Evolutionary conservation across 2,113 vertebrate species (phyloP).

Genomic region (Xyrauchen texanus): DNA sequence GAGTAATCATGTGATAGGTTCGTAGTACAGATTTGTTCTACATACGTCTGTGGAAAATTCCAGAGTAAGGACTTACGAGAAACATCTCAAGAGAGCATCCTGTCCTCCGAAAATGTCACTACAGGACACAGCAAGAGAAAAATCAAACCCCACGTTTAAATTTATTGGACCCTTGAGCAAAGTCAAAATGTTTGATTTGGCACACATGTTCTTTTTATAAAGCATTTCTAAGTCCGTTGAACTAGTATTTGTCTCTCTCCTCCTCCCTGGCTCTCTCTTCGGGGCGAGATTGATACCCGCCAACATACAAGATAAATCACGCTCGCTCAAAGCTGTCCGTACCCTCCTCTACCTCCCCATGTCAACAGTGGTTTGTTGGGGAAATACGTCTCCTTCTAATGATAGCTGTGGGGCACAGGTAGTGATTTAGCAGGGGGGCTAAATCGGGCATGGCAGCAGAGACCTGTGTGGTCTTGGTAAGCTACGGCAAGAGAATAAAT

Average conservation of each 20-base stretch:
- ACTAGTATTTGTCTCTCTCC: conserved; percentile 29
- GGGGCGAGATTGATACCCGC: conserved; percentile 23
- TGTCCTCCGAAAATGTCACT: not conserved
- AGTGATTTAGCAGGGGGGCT: conserved; percentile 8
- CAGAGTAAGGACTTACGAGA: not conserved
- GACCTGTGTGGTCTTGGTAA: not conserved
- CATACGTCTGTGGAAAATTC: not conserved
- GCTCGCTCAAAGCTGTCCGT: conserved; percentile 25
- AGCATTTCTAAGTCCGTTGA: conserved; percentile 34
- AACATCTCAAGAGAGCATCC: not conserved
- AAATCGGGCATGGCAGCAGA: conserved; percentile 11
- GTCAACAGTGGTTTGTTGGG: conserved; percentile 33
- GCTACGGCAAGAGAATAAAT: conserved; percentile 10
- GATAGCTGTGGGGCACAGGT: conserved; percentile 4
- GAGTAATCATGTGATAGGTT: conserved; percentile 16
- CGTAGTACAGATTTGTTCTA: not conserved
- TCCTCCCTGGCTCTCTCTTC: not conserved
- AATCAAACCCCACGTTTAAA: conserved; percentile 38
- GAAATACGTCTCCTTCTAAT: conserved; percentile 29
- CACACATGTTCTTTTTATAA: conserved; percentile 31
- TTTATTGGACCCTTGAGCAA: conserved; percentile 41
- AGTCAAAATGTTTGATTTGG: conserved; percentile 50
- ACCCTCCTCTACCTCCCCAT: conserved; percentile 5
- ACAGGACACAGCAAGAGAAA: not conserved
- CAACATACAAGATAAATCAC: conserved; percentile 42